Base-by-base conservation (phyloP, 2,797 vertebrate genomes). In the Crocidura indochinensis region DNA sequence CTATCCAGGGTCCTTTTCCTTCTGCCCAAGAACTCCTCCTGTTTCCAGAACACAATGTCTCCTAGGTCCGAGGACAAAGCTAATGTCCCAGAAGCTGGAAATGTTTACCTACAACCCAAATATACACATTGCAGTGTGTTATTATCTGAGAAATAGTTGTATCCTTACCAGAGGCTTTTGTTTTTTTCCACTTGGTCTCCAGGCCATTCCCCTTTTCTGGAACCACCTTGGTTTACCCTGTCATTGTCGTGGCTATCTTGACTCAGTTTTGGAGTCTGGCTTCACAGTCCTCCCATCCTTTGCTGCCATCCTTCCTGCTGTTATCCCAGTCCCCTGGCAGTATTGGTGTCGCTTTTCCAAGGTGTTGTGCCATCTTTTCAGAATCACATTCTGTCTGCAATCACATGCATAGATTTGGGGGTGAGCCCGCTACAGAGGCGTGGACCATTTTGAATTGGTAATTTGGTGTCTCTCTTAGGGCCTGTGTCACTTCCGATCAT, bases 191-290 rank as follows among this genome's bases (percentile, higher is more conserved):
- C 56, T 60, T 20, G 7, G 56, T 78, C 51, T 64, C 87, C 20
- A 60, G 49, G 9, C 60, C 17, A 20, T 62, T 62, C 19, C 22
- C 60, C 47, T 60, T 31, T 56, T 51, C 62, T 7, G 56, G 31
- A 75, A 71, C 22, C 24, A 24, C 68, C 72, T 77, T 82, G 67
- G 46, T 65, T 67, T 89, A 31, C 27, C 24, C 26, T 69, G 0
- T 46, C 15, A 79, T 69, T 78, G 74, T 79, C 24, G 88, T 85
- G 65, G 60, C 8, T 38, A 10, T 29, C 85, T 72, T 78, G 67
- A 53, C 38, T 77, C 49, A 74, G 12, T 44, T 90, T 53, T n/a
- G 44, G 31, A 38, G 47, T 94, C 22, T 87, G 46, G 60, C 20
- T 44, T 78, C 60, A 7, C n/a, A 31, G 19, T 72, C 62, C 65